Conservation (phyloP, 2,888 invertebrate genomes). For the Drosophila subquinaria region DNA sequence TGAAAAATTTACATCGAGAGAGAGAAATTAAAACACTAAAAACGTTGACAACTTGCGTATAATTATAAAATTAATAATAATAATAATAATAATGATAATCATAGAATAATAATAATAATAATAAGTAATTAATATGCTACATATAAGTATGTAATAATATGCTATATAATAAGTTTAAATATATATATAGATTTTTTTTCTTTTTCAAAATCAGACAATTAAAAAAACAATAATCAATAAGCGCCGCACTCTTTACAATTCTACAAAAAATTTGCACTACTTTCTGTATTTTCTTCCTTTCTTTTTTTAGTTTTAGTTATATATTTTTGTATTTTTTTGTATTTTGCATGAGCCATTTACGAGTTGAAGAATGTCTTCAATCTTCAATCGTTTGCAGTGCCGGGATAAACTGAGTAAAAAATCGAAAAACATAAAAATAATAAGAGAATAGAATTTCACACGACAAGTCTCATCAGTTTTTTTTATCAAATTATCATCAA, state of each 20-base stretch:
- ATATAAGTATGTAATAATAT: conserved; percentile 31
- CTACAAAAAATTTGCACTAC: conserved; percentile 48
- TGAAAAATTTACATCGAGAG: conserved; percentile 66
- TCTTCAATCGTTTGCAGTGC: conserved; percentile 1
- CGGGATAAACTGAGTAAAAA: conserved; percentile 2
- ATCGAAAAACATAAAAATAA: conserved; percentile 14
- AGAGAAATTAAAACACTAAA: conserved; percentile 43
- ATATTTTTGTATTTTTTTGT: conserved; percentile 13
- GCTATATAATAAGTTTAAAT: conserved; percentile 35
- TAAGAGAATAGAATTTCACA: conserved; percentile 26
- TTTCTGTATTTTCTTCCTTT: conserved; percentile 17
- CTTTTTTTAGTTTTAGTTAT: background rate
- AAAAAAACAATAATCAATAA: conserved; percentile 52
- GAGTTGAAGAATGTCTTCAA: background rate
- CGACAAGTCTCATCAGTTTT: conserved; percentile 18
- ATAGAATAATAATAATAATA: conserved; percentile 42
- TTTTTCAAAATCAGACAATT: conserved; percentile 56
- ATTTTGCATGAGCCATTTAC: conserved; percentile 25
- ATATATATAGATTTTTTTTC: background rate
- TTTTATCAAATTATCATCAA: conserved; percentile 4
- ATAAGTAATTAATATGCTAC: conserved; percentile 45
- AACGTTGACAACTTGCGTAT: conserved; percentile 48
- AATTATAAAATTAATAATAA: conserved; percentile 34
- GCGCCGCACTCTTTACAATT: conserved; percentile 53
- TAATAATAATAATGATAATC: conserved; percentile 29